Percentiles rank a stretch among this genome's conserved stretches.
Evolutionary conservation across 2,888 invertebrate genomes (phyloP).

Genomic region (Nymphalis polychloros): DNA sequence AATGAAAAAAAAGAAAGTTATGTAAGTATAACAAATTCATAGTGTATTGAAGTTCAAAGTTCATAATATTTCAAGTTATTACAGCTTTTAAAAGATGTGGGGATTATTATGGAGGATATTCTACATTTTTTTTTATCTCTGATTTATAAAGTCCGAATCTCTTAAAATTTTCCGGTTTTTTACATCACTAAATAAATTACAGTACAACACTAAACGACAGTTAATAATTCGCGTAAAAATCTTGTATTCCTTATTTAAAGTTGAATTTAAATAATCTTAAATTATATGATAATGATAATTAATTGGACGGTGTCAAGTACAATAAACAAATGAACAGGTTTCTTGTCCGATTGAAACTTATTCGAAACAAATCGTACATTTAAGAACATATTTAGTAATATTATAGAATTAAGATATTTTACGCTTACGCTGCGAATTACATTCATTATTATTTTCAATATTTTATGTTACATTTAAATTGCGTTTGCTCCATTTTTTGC

Average conservation of each 20-base stretch:
- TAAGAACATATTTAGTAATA: conserved; percentile 8
- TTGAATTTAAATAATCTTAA: background rate
- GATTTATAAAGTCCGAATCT: no score
- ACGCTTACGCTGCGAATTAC: conserved; percentile 14
- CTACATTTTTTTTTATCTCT: no score
- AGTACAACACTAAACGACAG: background rate
- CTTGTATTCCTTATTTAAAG: background rate
- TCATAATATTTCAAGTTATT: no score
- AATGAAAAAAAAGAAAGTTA: no score
- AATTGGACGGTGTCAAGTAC: conserved; percentile 18
- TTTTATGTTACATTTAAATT: conserved; percentile 11
- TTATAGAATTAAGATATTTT: conserved; percentile 19
- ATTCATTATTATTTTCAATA: conserved; percentile 7
- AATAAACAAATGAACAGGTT: conserved; percentile 9
- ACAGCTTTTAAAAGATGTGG: no score
- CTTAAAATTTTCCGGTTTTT: background rate
- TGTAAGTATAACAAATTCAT: no score
- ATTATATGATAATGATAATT: conserved; percentile 3
- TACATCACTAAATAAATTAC: background rate
- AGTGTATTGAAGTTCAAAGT: no score
- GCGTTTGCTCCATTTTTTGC: no score
- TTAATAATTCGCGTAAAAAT: background rate
- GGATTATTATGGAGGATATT: no score
- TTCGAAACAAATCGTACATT: conserved; percentile 6
- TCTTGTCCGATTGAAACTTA: conserved; percentile 13